A percentile compares a stretch with the other conserved stretches of the same genome.
phyloP scores from a whole-genome alignment of 30 jellyfish, hydroid and myxozoan species.

The Chironex yamaguchii region DNA sequence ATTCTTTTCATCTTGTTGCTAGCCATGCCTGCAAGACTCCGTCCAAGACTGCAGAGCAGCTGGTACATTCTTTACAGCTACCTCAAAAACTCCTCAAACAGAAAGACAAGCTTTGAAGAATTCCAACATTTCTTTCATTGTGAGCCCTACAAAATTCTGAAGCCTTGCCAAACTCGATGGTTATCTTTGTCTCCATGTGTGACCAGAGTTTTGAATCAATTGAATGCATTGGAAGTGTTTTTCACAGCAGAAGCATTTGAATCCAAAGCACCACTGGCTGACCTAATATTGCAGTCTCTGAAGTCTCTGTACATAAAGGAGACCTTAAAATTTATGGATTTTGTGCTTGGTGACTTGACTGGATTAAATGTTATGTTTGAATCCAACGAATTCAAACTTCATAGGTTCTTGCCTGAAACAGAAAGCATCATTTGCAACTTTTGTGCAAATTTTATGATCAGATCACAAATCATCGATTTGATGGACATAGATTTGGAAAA shows the following conservation, averaged over 20 bases:
- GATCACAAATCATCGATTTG: background rate
- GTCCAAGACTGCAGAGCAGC: slow-evolving; percentile 53
- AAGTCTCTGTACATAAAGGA: slow-evolving; percentile 19
- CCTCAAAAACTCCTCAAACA: slow-evolving; percentile 33
- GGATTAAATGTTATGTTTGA: background rate
- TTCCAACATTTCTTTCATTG: slow-evolving; percentile 36
- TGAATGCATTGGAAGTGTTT: slow-evolving; percentile 50
- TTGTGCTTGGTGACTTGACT: background rate
- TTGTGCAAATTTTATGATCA: background rate
- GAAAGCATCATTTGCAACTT: background rate
- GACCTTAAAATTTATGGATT: background rate
- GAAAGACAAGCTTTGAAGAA: slow-evolving; percentile 20
- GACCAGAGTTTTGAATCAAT: slow-evolving; percentile 41
- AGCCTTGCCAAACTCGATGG: slow-evolving; percentile 26
- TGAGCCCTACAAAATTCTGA: slow-evolving; percentile 34
- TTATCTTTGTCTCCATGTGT: slow-evolving; percentile 15
- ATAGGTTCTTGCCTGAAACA: background rate
- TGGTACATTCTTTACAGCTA: slow-evolving; percentile 27
- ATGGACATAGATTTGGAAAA: background rate
- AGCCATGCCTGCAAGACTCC: slow-evolving; percentile 38
- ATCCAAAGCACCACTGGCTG: slow-evolving; percentile 43
- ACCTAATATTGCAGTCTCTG: slow-evolving; percentile 5
- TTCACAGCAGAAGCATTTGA: slow-evolving; percentile 35
- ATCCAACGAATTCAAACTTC: background rate
- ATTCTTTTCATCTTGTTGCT: slow-evolving; percentile 50